phyloP scores from a whole-genome alignment of 2,888 invertebrate genomes.

The Coelinius sp. region DNA sequence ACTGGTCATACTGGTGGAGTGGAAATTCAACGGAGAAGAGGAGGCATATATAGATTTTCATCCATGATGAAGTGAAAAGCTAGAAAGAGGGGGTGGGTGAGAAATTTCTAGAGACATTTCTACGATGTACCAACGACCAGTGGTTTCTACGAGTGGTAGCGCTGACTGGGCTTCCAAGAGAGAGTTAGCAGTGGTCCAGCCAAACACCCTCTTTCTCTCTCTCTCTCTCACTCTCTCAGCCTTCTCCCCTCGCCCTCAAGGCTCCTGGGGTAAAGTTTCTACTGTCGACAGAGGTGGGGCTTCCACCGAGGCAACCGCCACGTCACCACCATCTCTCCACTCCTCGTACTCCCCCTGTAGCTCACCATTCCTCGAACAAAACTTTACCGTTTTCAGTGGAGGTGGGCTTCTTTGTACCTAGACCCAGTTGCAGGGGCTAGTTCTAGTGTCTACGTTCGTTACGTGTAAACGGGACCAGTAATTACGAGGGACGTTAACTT shows the following conservation, averaged over 20 bases:
- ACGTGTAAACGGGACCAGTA: conserved; percentile 38
- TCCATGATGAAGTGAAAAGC: conserved; percentile 13
- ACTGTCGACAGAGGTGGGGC: conserved; percentile 46
- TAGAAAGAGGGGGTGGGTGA: not conserved
- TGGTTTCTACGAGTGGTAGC: conserved; percentile 39
- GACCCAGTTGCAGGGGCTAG: conserved; percentile 49
- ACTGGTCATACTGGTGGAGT: conserved; percentile 2
- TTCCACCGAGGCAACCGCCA: conserved; percentile 44
- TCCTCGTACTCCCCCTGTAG: not conserved
- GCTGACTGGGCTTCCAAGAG: conserved; percentile 63
- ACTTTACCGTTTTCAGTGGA: conserved; percentile 24
- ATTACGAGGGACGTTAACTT: conserved; percentile 60
- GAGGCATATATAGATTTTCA: conserved; percentile 13
- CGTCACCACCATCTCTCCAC: conserved; percentile 44
- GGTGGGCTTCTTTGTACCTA: conserved; percentile 54
- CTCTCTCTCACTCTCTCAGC: not conserved
- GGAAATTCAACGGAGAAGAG: conserved; percentile 11
- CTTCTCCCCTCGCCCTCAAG: conserved; percentile 46
- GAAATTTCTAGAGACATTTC: conserved; percentile 18
- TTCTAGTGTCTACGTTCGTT: conserved; percentile 10
- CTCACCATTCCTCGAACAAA: conserved; percentile 9
- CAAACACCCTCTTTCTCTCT: conserved; percentile 51
- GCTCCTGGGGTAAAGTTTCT: conserved; percentile 61
- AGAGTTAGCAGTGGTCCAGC: conserved; percentile 59
- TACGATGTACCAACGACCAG: conserved; percentile 32